Evolutionary conservation across 2,888 invertebrate species (phyloP).

Genomic region (Pteria penguin): DNA sequence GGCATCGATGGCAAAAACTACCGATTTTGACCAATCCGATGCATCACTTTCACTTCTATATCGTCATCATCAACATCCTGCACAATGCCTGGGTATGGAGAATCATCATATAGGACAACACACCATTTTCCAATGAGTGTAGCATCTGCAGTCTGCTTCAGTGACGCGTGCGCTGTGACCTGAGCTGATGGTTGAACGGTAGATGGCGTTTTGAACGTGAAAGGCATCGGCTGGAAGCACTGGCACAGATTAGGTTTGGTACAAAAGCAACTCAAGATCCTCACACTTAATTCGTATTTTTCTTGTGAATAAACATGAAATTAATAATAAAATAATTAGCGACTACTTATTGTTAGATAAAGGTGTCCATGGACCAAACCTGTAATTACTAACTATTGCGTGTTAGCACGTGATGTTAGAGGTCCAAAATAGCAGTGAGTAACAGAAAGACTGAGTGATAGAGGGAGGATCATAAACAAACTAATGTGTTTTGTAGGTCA

Average conservation of each 20-base stretch:
- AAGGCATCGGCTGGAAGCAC: background rate
- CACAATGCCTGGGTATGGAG: conserved; percentile 9
- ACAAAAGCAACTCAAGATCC: conserved; percentile 9
- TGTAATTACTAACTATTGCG: too few relatives aligned
- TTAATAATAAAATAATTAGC: background rate
- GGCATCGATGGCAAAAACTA: background rate
- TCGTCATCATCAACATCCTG: conserved; percentile 3
- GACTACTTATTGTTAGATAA: background rate
- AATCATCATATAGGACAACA: conserved; percentile 5
- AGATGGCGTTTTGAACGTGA: too few relatives aligned
- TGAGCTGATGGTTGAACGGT: background rate
- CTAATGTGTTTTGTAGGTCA: too few relatives aligned
- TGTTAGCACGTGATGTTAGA: too few relatives aligned
- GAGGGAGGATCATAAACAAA: too few relatives aligned
- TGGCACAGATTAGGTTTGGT: background rate
- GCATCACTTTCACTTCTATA: conserved; percentile 6
- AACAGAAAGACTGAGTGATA: too few relatives aligned
- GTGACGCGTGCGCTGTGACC: background rate
- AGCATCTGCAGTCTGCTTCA: background rate
- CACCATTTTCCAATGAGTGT: background rate
- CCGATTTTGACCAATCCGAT: conserved; percentile 1
- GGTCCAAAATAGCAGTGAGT: too few relatives aligned
- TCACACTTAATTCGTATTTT: background rate
- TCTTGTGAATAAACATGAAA: background rate
- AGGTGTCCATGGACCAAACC: too few relatives aligned